Conservation (phyloP, 2,113 vertebrate genomes). For the Nesogale talazaci region DNA sequence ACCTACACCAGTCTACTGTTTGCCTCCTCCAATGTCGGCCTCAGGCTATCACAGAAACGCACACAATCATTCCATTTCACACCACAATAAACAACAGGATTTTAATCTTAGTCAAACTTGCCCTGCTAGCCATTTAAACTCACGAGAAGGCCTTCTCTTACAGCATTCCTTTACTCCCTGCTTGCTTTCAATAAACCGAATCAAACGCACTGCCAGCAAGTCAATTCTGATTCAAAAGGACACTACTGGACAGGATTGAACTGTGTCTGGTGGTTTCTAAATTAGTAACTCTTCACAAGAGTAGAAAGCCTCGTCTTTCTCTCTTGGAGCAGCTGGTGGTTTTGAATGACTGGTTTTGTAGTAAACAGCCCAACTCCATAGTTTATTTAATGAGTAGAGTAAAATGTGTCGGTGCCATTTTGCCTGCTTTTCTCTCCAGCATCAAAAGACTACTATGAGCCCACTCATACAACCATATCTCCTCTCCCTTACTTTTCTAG, state of each 20-base stretch:
- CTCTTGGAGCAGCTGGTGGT: no score
- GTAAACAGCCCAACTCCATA: background rate
- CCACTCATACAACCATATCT: background rate
- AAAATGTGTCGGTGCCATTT: background rate
- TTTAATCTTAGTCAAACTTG: background rate
- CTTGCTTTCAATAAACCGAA: background rate
- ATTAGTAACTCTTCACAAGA: no score
- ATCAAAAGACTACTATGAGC: background rate
- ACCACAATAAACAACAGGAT: background rate
- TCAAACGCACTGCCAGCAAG: no score
- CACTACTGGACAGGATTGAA: no score
- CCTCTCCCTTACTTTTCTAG: background rate
- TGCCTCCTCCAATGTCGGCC: background rate
- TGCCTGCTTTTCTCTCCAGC: background rate
- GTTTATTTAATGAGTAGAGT: background rate
- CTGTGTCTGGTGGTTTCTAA: no score
- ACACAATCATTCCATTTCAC: background rate
- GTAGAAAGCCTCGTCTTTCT: no score
- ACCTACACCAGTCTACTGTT: background rate
- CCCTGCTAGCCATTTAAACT: no score
- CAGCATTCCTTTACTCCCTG: rapidly evolving
- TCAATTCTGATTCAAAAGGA: no score
- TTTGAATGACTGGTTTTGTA: no score
- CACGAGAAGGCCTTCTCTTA: background rate
- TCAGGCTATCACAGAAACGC: background rate